Conservation (phyloP, 1,140 invertebrate genomes). For the Drosophila repleta region DNA sequence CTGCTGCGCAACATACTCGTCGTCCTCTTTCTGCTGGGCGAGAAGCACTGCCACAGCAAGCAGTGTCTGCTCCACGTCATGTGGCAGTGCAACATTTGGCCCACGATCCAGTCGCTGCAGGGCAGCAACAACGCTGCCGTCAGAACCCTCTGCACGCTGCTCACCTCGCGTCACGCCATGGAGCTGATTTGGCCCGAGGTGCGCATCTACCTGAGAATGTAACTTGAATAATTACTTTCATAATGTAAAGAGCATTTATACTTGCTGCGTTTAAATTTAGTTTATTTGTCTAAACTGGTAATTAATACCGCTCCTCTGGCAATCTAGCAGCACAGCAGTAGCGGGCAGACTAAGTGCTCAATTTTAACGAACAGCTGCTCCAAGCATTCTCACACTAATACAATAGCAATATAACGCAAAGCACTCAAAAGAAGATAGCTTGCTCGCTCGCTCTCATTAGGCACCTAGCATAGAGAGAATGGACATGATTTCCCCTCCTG, state of each 20-base stretch:
- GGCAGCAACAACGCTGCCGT: conserved; percentile 18
- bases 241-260: neutral
- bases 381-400: too few relatives aligned
- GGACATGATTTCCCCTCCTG: too few relatives aligned
- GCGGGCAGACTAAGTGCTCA: too few relatives aligned
- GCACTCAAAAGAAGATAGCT: too few relatives aligned
- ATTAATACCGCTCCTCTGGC: too few relatives aligned
- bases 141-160: conserved; percentile 13
- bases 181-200: conserved; percentile 21
- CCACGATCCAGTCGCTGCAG: conserved; percentile 4
- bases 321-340: too few relatives aligned
- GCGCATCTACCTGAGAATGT: neutral
- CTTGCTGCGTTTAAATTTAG: neutral
- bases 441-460: too few relatives aligned
- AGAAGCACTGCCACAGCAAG: conserved; percentile 38
- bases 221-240: neutral
- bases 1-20: conserved; percentile 42
- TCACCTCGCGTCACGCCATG: conserved; percentile 6
- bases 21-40: conserved; percentile 24
- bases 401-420: too few relatives aligned
- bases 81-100: conserved; percentile 20
- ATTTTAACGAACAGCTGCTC: too few relatives aligned
- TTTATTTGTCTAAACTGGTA: too few relatives aligned
- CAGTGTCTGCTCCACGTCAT: conserved; percentile 23
- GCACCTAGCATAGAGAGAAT: too few relatives aligned